Conservation (phyloP, 2,888 invertebrate species). For the Stegana nigrithorax region DNA sequence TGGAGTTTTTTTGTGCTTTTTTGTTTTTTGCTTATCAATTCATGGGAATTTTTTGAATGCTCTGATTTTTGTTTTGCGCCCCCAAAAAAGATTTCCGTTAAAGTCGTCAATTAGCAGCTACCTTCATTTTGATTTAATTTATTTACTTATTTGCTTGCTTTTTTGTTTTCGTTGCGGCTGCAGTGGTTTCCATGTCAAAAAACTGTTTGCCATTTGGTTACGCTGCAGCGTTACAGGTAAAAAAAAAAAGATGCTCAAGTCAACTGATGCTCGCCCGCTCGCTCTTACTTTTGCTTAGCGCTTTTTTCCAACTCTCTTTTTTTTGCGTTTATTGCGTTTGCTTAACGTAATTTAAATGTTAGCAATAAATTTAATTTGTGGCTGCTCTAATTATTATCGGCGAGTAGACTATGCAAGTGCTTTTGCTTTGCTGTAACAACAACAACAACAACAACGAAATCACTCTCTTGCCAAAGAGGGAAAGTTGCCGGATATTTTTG, state of each 20-base stretch:
- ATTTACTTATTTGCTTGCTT: neutral
- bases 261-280: neutral
- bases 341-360: no score
- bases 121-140: slow-evolving; percentile 20
- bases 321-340: no score
- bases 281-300: neutral
- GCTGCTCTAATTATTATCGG: no score
- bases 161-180: slow-evolving; percentile 14
- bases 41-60: slow-evolving; percentile 9
- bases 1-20: slow-evolving; percentile 25
- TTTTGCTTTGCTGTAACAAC: no score
- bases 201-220: no score
- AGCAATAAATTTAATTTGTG: neutral
- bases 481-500: no score
- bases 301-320: neutral
- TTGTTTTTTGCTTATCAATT: neutral
- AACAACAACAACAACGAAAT: no score
- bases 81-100: slow-evolving; percentile 43
- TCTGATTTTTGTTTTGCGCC: slow-evolving; percentile 23
- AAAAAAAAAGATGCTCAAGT: neutral
- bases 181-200: slow-evolving; percentile 5
- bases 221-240: no score
- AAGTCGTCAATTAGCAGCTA: slow-evolving; percentile 42
- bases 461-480: no score
- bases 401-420: no score